Evolutionary conservation across 2,113 vertebrate species (phyloP).

Genomic region (zebrafish (Danio rerio)): GRCz12tu NC_133182.1:28944501-28945000

Average conservation of each 20-base stretch:
- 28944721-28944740: neutral
- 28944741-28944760: neutral
- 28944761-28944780: neutral
- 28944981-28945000: neutral
- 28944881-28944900: neutral
- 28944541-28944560: neutral
- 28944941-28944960: neutral
- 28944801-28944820: conserved; percentile 19
- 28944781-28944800: conserved; percentile 6
- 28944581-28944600: conserved; percentile 8
- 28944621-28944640: neutral
- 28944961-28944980: neutral
- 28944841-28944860: conserved; percentile 23
- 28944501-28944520: neutral
- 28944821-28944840: conserved; percentile 1
- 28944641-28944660: conserved; percentile 11
- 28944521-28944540: neutral
- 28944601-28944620: conserved; percentile 14
- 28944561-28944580: conserved; percentile 2
- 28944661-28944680: neutral
- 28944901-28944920: neutral
- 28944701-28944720: neutral
- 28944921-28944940: neutral
- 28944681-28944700: neutral
- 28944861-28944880: conserved; percentile 20